Conservation (phyloP, 2,797 vertebrate genomes). For the Anableps anableps region DNA sequence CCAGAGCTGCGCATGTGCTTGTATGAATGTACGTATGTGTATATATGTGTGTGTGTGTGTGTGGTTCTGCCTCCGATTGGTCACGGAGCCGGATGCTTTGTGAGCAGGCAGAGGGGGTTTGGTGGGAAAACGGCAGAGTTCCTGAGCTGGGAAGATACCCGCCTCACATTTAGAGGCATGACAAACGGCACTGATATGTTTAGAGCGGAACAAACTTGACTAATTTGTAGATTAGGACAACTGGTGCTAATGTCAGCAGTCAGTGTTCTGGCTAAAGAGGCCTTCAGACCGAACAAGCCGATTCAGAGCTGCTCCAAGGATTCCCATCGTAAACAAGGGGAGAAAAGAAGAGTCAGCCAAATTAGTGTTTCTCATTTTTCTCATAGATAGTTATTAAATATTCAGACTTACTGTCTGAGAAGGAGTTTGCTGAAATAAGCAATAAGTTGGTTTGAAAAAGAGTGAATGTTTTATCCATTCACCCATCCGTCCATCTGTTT, state of each 20-base stretch:
- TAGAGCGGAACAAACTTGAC: slow-evolving; percentile 89
- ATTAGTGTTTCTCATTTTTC: not conserved
- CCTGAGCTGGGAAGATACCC: slow-evolving; percentile 82
- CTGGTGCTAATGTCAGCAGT: slow-evolving; percentile 90
- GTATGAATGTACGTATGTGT: slow-evolving; percentile 8
- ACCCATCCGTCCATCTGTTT: not conserved
- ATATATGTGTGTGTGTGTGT: slow-evolving; percentile 33
- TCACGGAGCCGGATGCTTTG: slow-evolving; percentile 90
- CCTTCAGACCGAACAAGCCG: slow-evolving; percentile 90
- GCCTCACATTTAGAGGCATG: slow-evolving; percentile 88
- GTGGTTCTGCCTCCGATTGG: slow-evolving; percentile 86
- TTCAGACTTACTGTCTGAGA: not conserved
- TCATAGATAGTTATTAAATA: not conserved
- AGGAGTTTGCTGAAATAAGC: not conserved
- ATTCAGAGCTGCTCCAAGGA: slow-evolving; percentile 66
- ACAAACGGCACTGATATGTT: slow-evolving; percentile 80
- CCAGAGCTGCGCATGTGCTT: slow-evolving; percentile 2
- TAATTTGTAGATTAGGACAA: slow-evolving; percentile 93
- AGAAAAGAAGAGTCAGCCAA: not conserved
- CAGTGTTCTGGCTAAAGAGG: slow-evolving; percentile 88
- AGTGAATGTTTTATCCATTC: not conserved
- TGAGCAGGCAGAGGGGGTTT: slow-evolving; percentile 81
- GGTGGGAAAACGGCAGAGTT: slow-evolving; percentile 89
- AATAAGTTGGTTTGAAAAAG: not conserved
- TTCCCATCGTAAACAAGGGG: slow-evolving; percentile 35